phyloP scores from a whole-genome alignment of 2,113 vertebrate genomes.

The Bubo scandiacus region DNA sequence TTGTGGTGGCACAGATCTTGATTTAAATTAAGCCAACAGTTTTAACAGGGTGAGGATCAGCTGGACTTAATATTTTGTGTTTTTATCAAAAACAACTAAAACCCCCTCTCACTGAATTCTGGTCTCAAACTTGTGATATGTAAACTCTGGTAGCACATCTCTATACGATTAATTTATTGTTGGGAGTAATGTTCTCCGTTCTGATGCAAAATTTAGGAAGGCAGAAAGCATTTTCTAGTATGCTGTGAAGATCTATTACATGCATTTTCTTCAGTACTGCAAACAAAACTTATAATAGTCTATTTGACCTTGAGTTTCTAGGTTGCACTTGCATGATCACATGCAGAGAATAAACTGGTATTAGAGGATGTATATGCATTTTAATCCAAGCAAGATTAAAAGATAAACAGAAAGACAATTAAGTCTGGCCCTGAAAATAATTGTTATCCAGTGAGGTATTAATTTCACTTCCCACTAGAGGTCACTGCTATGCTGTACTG shows the following conservation, averaged over 20 bases:
- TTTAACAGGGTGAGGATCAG: neutral
- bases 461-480: conserved; percentile 60
- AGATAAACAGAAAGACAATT: neutral
- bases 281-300: neutral
- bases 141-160: neutral
- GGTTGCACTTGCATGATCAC: neutral
- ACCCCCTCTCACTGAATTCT: neutral
- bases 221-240: neutral
- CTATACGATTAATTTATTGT: neutral
- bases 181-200: neutral
- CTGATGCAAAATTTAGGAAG: neutral
- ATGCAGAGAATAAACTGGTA: neutral
- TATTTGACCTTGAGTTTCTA: neutral
- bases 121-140: neutral
- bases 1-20: neutral
- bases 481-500: conserved; percentile 33
- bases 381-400: neutral
- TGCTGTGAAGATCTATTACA: neutral
- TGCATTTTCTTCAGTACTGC: neutral
- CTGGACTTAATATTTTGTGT: neutral
- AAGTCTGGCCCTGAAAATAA: neutral
- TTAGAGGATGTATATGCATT: neutral
- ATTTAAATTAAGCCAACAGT: neutral
- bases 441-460: neutral
- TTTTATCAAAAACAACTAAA: neutral